Evolutionary conservation across 2,888 invertebrate genomes (phyloP), one percentile per base, ranked within the genome.

Genomic region (Tupiocoris notatus): DNA sequence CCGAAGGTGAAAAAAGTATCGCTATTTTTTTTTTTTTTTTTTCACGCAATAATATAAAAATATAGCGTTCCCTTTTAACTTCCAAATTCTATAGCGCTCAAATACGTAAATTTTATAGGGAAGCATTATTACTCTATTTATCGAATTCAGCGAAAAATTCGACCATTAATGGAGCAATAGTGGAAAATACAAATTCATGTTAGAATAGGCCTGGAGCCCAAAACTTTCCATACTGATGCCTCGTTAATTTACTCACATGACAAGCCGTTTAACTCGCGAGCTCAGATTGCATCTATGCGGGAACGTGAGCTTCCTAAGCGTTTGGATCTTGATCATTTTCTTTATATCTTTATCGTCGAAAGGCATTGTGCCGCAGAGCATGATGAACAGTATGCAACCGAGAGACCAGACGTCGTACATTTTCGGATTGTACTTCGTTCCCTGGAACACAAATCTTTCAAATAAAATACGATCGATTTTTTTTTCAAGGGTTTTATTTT

Each of bases 381-480:
- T 89, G 24, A 90, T 88, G 82, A 87, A 90, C 6, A 90, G 84
- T 62, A 90, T 86, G 79, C 87, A 87, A 1, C 87, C 90, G 80
- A 89, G 83, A 1, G 88, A 87, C 90, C 90, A 90, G 75, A 89
- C 86, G 81, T 90, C 90, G 80, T 86, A 87, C 83, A 86, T 84
- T 82, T 87, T 87, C 0, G 88, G 87, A 80, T 88, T 86, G 81
- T 88, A 88, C 1, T 85, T 82, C 22, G 84, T 83, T 6, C 87
- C 87, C 85, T 86, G 81, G 6, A 70, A 59, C 6, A 79, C 81
- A n/a, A n/a, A n/a, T n/a, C n/a, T n/a, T n/a, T n/a, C n/a, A n/a
- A n/a, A n/a, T n/a, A n/a, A n/a, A n/a, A n/a, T n/a, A n/a, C n/a
- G n/a, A n/a, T n/a, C n/a, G n/a, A n/a, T n/a, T n/a, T n/a, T n/a